Conservation (phyloP, 2,113 vertebrate genomes). For the Pelvicachromis taeniatus region DNA sequence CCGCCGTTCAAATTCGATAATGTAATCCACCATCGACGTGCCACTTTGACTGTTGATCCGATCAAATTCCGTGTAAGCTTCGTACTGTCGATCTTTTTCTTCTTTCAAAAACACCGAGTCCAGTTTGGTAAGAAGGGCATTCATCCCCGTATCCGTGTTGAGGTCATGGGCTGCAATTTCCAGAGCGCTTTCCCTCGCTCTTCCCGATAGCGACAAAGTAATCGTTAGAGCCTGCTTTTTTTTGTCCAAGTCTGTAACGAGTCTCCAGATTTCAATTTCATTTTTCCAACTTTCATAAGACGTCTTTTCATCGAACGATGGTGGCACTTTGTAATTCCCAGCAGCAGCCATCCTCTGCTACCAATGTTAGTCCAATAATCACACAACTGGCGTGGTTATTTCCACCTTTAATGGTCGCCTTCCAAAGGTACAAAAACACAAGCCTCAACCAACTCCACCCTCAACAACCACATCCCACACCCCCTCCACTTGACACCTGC, state of each 20-base stretch:
- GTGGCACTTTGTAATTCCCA: too few species aligned
- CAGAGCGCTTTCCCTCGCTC: too few species aligned
- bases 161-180: too few species aligned
- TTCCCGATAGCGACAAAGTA: too few species aligned
- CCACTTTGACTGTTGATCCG: fast-evolving
- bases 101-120: fast-evolving
- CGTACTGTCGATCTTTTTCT: fast-evolving
- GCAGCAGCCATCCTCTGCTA: too few species aligned
- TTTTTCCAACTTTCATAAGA: too few species aligned
- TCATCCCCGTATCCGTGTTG: background rate
- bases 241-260: too few species aligned
- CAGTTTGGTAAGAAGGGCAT: background rate
- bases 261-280: too few species aligned
- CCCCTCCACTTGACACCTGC: background rate
- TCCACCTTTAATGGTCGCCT: background rate
- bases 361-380: background rate
- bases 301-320: too few species aligned
- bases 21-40: background rate
- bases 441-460: background rate
- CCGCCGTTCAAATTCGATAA: background rate
- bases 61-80: fast-evolving
- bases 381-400: background rate
- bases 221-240: too few species aligned
- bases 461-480: too few species aligned
- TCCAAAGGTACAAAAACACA: background rate